Conservation (phyloP, 53 echinoderm and acorn worm species). For the Paracentrotus lividus region DNA sequence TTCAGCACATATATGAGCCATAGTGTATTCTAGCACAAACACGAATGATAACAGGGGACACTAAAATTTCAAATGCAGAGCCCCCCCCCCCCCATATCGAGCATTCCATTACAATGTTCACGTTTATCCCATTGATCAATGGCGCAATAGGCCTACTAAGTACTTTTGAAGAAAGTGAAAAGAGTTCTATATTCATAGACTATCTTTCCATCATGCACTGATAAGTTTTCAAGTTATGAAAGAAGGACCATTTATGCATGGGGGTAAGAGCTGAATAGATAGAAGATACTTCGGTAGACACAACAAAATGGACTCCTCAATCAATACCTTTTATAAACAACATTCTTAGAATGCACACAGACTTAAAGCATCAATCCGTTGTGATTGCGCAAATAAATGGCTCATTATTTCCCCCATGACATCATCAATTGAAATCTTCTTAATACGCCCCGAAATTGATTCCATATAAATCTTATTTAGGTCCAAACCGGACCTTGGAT, state of each 20-base stretch:
- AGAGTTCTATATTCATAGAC: neutral
- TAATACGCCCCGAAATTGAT: neutral
- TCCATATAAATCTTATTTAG: neutral
- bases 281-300: slow-evolving; percentile 11
- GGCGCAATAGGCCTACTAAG: no score
- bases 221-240: slow-evolving; percentile 21
- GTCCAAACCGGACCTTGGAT: neutral
- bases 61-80: no score
- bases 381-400: slow-evolving; percentile 35
- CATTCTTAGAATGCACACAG: slow-evolving; percentile 28
- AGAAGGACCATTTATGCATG: neutral
- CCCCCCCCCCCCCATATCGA: no score
- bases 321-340: slow-evolving; percentile 43
- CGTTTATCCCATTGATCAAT: no score
- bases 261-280: neutral
- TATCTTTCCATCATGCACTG: neutral
- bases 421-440: neutral
- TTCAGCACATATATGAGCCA: no score
- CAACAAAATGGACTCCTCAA: slow-evolving; percentile 12
- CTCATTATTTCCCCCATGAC: slow-evolving; percentile 26
- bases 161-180: neutral
- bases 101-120: no score
- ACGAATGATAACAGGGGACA: no score
- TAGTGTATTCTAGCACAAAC: no score
- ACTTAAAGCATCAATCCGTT: neutral